Conservation (phyloP, 2,113 vertebrate genomes). For the Mesitornis unicolor region DNA sequence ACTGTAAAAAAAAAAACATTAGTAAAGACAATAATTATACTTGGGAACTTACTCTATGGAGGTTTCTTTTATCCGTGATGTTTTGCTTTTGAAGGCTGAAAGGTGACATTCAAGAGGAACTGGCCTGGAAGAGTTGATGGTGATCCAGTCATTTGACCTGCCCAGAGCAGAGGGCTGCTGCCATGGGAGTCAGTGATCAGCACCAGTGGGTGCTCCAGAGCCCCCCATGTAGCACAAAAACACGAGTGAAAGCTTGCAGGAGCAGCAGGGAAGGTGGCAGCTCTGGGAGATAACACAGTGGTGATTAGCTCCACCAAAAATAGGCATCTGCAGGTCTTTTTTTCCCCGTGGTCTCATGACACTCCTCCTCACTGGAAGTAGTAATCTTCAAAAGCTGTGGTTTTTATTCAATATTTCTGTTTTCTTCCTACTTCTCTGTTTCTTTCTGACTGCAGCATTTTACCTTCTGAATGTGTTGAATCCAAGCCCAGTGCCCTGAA, state of each 20-base stretch:
- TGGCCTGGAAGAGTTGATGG: neutral
- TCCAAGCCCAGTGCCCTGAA: neutral
- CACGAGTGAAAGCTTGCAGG: neutral
- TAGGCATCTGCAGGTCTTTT: neutral
- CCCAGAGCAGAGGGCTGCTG: neutral
- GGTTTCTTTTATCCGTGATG: neutral
- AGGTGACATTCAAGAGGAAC: neutral
- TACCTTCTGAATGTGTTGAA: slow-evolving; percentile 5
- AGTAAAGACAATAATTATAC: neutral
- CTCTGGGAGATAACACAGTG: neutral
- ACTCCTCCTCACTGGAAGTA: slow-evolving; percentile 41
- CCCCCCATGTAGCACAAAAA: neutral
- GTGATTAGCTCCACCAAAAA: slow-evolving; percentile 10
- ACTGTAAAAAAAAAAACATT: neutral
- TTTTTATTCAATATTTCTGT: neutral
- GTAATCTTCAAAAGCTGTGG: neutral
- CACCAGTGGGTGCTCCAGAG: neutral
- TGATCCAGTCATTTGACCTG: neutral
- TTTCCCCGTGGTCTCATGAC: neutral
- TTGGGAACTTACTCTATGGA: neutral
- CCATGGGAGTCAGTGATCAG: accelerated
- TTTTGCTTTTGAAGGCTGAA: neutral
- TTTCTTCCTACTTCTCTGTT: neutral
- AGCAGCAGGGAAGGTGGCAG: neutral
- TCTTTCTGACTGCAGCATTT: neutral